These are phyloP conservation scores for Gallinago nigripennis DNA, from an alignment of 2,797 vertebrate genomes.

Conservation along the genomic window DNA sequence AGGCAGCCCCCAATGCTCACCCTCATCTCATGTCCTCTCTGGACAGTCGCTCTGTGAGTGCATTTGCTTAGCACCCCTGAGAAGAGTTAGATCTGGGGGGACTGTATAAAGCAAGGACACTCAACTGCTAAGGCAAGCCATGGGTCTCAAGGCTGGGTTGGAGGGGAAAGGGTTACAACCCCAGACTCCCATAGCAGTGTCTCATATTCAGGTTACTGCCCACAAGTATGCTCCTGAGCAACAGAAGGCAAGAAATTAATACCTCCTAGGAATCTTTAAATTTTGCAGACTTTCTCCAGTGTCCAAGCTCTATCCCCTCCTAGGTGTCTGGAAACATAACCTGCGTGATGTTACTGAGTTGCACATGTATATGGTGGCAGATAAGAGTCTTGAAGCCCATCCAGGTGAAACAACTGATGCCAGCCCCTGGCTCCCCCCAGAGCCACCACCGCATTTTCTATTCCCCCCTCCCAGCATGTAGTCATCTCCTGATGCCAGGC, in stretches of 20 bases:
- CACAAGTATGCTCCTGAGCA: not conserved
- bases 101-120: not conserved
- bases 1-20: not conserved
- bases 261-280: not conserved
- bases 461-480: not conserved
- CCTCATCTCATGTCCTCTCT: accelerated
- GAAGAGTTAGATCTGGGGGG: not conserved
- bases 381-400: not conserved
- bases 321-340: not conserved
- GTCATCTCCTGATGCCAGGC: not conserved
- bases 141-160: accelerated
- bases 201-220: not conserved
- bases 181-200: not conserved
- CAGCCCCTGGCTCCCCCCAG: not conserved
- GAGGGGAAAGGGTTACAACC: not conserved
- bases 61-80: not conserved
- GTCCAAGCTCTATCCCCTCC: not conserved
- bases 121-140: not conserved
- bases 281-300: not conserved
- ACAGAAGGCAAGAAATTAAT: not conserved
- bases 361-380: not conserved
- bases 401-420: not conserved
- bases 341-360: accelerated
- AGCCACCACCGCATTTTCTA: not conserved
- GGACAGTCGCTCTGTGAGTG: not conserved